These are phyloP conservation scores for Garrulus glandarius DNA, from an alignment of 2,797 vertebrate genomes.

Conservation along the genomic window DNA sequence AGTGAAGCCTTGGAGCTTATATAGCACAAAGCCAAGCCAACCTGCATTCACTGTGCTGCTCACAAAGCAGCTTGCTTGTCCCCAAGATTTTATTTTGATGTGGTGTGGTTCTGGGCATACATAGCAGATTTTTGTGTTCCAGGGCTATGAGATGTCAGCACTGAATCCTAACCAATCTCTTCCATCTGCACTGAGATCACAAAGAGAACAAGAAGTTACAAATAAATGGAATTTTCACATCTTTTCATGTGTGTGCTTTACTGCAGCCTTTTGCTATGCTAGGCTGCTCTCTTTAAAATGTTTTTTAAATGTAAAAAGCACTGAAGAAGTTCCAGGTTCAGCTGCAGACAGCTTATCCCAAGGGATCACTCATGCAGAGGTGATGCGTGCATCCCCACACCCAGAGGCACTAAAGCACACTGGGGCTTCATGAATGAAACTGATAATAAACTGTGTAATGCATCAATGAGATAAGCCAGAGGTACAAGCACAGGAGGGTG, in stretches of 20 bases:
- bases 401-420: not conserved
- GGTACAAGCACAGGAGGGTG: not conserved
- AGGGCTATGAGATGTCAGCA: not conserved
- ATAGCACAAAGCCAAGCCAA: not conserved
- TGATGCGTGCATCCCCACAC: not conserved
- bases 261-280: not conserved
- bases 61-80: not conserved
- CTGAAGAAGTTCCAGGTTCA: not conserved
- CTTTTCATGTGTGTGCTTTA: not conserved
- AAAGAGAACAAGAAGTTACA: slow-evolving; percentile 26
- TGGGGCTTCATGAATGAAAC: not conserved
- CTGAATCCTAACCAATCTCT: not conserved
- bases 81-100: not conserved
- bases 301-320: not conserved
- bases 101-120: not conserved
- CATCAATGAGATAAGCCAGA: not conserved
- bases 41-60: not conserved
- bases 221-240: not conserved
- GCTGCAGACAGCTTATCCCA: not conserved
- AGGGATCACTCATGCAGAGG: not conserved
- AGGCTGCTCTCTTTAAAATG: not conserved
- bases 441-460: not conserved
- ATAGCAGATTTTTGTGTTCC: not conserved
- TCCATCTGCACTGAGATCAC: not conserved
- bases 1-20: not conserved